Base-by-base conservation (phyloP, 2,888 invertebrate genomes). In the Cremastobaeus sp. region DNA sequence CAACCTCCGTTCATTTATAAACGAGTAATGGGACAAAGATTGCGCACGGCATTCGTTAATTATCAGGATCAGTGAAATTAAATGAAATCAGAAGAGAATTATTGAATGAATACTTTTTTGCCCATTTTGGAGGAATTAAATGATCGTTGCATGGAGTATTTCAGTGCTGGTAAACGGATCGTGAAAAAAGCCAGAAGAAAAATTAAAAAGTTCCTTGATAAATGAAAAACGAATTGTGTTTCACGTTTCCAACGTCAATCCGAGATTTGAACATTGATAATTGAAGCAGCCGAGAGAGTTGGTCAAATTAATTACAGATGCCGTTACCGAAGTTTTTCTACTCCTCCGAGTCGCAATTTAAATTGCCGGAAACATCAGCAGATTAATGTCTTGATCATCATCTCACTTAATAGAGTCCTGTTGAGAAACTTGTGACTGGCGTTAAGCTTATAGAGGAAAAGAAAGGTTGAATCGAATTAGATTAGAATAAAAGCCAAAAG, bases 381-480 rank as follows among this genome's bases (percentile, higher is more conserved):
- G 66, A 68, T 68, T 50, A 52, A 68, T 55, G 59, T 59, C 68
- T 59, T 37, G 52, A 59, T 68, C 52, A 52, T 59, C 59, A 68
- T 68, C 50, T 20, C 28, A 37, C 68, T 59, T 68, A 52, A 65
- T 65, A 55, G 48, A 68, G 45, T 12, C 43, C 50, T 30, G 57
- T 57, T 52, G 59, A 68, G 68, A 37, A 68, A 57, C 41, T 48
- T 25, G 39, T 35, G 39, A 21, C n/a, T 12, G 37, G 28, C 28
- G 1, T 15, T 2, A 21, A 45, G 20, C 43, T 64, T 21, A 11
- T 4, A 3, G 37, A 17, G 35, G 15, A 35, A 48, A 55, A 55
- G 48, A 34, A 50, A 21, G 28, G n/a, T 12, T 5, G 12, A 34
- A 59, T 65, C 45, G 64, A 50, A 52, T 68, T 50, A 59, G 52